A percentile compares a stretch with the other conserved stretches of the same genome.
phyloP scores from a whole-genome alignment of 2,888 invertebrate species.

The Enchytraeus crypticus region DNA sequence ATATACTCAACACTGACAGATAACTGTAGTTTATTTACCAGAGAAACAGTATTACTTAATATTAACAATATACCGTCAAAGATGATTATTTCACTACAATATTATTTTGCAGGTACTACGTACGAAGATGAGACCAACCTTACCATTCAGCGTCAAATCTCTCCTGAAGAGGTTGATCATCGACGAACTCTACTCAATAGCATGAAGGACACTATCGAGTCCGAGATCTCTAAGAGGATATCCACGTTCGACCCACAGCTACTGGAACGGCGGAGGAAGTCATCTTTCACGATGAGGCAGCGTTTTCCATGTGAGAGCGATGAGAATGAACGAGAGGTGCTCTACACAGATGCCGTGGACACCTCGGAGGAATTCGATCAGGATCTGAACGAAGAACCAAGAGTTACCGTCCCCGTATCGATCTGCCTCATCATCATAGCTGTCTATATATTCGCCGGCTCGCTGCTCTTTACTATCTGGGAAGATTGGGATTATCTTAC shows the following conservation, averaged over 20 bases:
- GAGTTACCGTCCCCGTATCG: slow-evolving; percentile 66
- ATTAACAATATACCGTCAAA: no score
- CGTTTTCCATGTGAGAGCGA: no score
- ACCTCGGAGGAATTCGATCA: neutral
- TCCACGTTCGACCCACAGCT: neutral
- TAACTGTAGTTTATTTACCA: no score
- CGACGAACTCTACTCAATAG: no score
- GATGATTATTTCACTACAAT: no score
- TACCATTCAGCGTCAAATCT: no score
- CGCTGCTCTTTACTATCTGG: slow-evolving; percentile 81
- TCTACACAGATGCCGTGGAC: neutral
- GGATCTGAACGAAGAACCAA: slow-evolving; percentile 9
- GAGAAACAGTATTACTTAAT: no score
- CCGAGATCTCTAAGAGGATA: neutral
- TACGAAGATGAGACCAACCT: no score
- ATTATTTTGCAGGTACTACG: no score
- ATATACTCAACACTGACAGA: no score
- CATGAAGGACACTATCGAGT: neutral
- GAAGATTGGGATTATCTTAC: slow-evolving; percentile 86
- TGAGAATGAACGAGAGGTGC: neutral
- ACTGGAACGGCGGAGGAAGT: neutral
- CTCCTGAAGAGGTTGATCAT: no score
- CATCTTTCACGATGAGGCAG: neutral
- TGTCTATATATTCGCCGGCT: slow-evolving; percentile 78
- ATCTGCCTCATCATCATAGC: slow-evolving; percentile 83